Conservation (phyloP, 2,113 vertebrate genomes). For the Grantiella picta region DNA sequence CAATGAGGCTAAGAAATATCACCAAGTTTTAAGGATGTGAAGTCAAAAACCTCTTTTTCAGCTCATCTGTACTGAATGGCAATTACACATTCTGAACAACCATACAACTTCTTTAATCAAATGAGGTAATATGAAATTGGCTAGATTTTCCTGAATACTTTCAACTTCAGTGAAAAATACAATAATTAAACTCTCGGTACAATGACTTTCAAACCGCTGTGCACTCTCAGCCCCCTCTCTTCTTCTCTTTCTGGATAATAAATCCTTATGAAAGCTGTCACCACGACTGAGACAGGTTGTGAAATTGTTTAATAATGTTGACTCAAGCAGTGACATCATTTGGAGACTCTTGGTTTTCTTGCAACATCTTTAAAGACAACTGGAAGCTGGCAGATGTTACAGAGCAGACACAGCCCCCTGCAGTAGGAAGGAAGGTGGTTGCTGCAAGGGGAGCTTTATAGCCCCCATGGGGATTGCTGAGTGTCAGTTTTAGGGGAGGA, state of each 20-base stretch:
- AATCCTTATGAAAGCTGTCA: conserved; percentile 70
- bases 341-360: conserved; percentile 39
- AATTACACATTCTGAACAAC: conserved; percentile 55
- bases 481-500: background rate
- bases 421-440: background rate
- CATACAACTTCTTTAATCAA: conserved; percentile 63
- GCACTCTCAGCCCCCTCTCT: background rate
- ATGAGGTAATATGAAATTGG: conserved; percentile 52
- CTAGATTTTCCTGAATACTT: conserved; percentile 51
- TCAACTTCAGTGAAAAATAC: conserved; percentile 68
- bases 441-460: background rate
- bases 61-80: conserved; percentile 6
- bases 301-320: conserved; percentile 70
- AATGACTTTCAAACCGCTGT: conserved; percentile 62
- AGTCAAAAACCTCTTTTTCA: background rate
- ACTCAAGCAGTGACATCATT: conserved; percentile 58
- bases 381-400: background rate
- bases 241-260: conserved; percentile 55
- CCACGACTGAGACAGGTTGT: conserved; percentile 48
- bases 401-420: background rate
- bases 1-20: background rate
- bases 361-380: background rate
- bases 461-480: background rate
- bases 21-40: background rate
- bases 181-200: conserved; percentile 67